Percentiles rank a stretch among this genome's conserved stretches.
Conservation (phyloP, 2,797 vertebrate species). For the Orestias chungarensis region DNA sequence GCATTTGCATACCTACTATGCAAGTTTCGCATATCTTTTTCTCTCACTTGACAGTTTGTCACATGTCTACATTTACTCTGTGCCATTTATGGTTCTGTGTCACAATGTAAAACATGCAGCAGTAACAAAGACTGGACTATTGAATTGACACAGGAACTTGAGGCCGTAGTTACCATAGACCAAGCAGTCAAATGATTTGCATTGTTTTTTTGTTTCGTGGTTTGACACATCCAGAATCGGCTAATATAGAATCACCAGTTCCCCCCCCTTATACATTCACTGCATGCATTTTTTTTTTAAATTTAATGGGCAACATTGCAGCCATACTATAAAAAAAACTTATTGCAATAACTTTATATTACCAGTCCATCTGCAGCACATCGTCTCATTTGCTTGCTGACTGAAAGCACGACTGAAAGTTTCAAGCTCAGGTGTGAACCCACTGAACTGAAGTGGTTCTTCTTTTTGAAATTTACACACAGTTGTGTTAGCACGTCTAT, state of each 20-base stretch:
- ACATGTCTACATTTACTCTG: conserved; percentile 16
- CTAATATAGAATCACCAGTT: background rate
- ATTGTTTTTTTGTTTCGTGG: background rate
- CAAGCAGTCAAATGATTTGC: background rate
- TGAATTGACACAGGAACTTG: background rate
- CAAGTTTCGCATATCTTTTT: background rate
- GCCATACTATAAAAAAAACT: background rate
- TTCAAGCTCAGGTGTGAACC: conserved; percentile 34
- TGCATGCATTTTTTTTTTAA: conserved; percentile 5
- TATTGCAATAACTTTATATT: background rate
- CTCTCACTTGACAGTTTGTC: conserved; percentile 8
- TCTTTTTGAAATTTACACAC: conserved; percentile 30
- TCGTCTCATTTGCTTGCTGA: conserved; percentile 31
- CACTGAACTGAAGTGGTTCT: conserved; percentile 10
- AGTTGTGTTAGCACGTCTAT: conserved; percentile 24
- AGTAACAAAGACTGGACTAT: background rate
- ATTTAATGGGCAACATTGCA: background rate
- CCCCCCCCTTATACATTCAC: background rate
- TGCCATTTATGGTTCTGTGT: background rate
- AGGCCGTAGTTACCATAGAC: background rate
- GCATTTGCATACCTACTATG: background rate
- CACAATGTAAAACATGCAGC: background rate
- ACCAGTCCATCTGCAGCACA: background rate
- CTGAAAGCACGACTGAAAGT: conserved; percentile 68
- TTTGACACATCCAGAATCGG: background rate